phyloP scores from a whole-genome alignment of 1,140 invertebrate species.

The Babylonia areolata region DNA sequence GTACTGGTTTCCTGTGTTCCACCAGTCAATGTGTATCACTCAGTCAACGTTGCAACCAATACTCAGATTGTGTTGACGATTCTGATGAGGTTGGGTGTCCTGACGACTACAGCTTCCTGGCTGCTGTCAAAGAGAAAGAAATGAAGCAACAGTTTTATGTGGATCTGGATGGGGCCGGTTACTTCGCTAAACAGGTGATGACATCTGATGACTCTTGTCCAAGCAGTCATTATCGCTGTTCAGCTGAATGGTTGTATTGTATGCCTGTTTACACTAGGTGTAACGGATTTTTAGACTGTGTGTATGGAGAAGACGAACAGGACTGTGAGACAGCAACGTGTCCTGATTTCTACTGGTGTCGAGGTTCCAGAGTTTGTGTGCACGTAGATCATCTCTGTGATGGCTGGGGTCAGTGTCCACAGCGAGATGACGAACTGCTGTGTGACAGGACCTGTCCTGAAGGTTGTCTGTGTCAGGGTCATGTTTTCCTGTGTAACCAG shows the following conservation, averaged over 20 bases:
- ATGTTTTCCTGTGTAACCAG: no score
- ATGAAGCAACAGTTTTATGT: neutral
- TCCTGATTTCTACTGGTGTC: neutral
- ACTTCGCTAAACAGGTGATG: neutral
- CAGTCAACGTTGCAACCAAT: neutral
- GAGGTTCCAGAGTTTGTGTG: neutral
- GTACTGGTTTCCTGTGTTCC: neutral
- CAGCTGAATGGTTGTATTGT: neutral
- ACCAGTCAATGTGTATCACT: neutral
- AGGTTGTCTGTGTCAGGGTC: no score
- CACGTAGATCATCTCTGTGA: conserved; percentile 11
- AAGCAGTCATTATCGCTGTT: neutral
- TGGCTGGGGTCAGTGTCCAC: neutral
- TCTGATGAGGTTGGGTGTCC: neutral
- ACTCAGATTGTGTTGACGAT: neutral
- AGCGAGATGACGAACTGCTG: neutral
- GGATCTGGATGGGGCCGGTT: neutral
- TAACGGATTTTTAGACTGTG: neutral
- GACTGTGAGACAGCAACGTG: no score
- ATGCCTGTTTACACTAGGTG: neutral
- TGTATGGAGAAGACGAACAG: no score
- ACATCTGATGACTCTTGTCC: neutral
- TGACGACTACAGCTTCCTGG: neutral
- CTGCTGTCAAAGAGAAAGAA: neutral
- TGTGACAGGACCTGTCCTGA: conserved; percentile 3